A percentile compares a stretch with the other conserved stretches of the same genome.
phyloP scores from a whole-genome alignment of 2,888 invertebrate genomes.

The Drosophila dives region DNA sequence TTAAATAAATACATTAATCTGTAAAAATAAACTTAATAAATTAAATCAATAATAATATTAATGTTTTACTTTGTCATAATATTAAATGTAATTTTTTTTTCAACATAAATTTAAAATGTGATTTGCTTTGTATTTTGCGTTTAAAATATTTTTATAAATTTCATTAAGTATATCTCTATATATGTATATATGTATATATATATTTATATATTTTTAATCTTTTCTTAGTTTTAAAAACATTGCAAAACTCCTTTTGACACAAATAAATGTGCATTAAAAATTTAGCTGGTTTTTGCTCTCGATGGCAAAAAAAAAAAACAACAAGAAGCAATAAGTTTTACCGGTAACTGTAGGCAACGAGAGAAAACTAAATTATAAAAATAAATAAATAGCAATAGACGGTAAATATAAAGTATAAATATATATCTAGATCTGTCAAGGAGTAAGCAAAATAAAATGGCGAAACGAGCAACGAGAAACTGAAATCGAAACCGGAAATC shows the following conservation, averaged over 20 bases:
- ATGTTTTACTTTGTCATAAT: background rate
- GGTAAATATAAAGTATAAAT: constrained; percentile 4
- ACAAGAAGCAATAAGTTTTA: background rate
- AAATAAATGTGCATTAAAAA: background rate
- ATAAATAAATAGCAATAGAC: constrained; percentile 4
- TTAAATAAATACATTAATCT: no score
- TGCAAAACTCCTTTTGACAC: background rate
- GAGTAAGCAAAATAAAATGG: background rate
- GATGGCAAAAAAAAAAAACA: no score
- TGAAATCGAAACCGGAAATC: constrained; percentile 73
- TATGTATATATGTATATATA: no score
- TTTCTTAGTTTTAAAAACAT: background rate
- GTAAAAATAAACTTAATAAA: background rate
- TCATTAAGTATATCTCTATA: background rate
- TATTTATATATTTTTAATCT: no score
- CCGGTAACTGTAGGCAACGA: background rate
- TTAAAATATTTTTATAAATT: background rate
- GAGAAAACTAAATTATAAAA: constrained; percentile 4
- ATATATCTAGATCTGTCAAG: constrained; percentile 16
- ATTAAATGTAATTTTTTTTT: no score
- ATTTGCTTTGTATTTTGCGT: background rate
- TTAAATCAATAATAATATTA: background rate
- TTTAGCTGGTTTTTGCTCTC: background rate
- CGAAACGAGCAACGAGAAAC: constrained; percentile 39
- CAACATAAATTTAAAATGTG: background rate